Base-by-base conservation (phyloP, 2,113 vertebrate species). In the Myotis lucifugus region DNA sequence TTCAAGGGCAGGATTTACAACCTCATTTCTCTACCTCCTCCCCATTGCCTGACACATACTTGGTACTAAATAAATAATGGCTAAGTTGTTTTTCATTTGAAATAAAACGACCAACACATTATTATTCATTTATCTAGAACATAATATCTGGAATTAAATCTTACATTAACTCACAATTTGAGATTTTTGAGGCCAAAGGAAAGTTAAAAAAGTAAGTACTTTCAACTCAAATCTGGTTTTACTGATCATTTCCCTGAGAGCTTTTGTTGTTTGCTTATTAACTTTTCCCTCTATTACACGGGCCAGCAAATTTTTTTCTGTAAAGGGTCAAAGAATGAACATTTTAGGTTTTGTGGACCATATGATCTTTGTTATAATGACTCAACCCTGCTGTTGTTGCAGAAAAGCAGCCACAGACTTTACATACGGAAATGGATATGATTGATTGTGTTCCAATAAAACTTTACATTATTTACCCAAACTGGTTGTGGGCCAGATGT, bases 131-230 rank as follows among this genome's bases (percentile, higher is more conserved):
- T 93, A 93, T 8, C 25, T 56, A 67, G 23, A 82, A 74, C 3
- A 59, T 82, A 77, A 23, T 29, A 82, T 74, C 61, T 85, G 6
- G 37, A 54, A 82, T 93, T 88, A 93, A n/a, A 67, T 87, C n/a
- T 95, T 76, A 90, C 52, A 25, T 29, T 66, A 93, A 70, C 61
- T 69, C 32, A 54, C 8, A 72, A 48, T 81, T 90, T 95, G 70
- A 85, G 37, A 89, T 67, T 85, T 85, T 21, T 56, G 52, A 85
- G 11, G 27, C 61, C 70, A 92, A 88, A 88, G 18, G 4, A 37
- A 88, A 86, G 11, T 94, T 66, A 15, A 96, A 90, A 48, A 88
- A 77, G 48, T 18, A 48, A 93, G 46, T 61, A 42, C 73, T 85
- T 3, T 85, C n/a, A 73, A 90, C 19, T 70, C 4, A 94, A 69